Percentiles rank a stretch among this genome's conserved stretches.
These are phyloP conservation scores for Tetranychus urticae DNA, from an alignment of 1,140 invertebrate species.

Conservation along the genomic window DNA sequence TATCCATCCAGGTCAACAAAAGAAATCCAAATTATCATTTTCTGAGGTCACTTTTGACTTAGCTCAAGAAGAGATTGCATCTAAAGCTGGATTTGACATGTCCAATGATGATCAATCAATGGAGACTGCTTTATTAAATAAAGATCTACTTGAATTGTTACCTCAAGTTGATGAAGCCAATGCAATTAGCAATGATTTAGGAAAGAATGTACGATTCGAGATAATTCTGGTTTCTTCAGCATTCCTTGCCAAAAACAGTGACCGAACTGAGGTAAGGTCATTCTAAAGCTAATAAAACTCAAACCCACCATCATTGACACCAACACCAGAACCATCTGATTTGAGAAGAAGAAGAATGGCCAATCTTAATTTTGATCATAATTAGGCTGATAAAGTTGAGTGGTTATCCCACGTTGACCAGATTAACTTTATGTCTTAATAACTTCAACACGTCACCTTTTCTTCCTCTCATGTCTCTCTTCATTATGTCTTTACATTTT, in stretches of 20 bases:
- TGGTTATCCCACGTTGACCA: background rate
- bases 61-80: constrained; percentile 34
- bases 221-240: constrained; percentile 32
- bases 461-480: no score
- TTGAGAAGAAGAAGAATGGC: background rate
- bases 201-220: constrained; percentile 32
- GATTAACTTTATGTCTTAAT: no score
- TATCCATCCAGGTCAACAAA: constrained; percentile 22
- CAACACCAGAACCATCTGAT: background rate
- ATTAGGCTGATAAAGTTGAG: background rate
- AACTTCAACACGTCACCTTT: no score
- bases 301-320: background rate
- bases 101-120: constrained; percentile 19
- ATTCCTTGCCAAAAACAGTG: constrained; percentile 25
- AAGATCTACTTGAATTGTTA: constrained; percentile 31
- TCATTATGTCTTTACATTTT: no score
- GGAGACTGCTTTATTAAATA: constrained; percentile 21
- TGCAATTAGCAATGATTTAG: constrained; percentile 31
- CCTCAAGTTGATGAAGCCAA: constrained; percentile 34
- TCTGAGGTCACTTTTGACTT: constrained; percentile 28
- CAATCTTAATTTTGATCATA: background rate
- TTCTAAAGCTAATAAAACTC: background rate
- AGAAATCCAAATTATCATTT: constrained; percentile 20
- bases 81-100: constrained; percentile 28
- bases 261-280: constrained; percentile 23